Conservation (phyloP, 2,113 vertebrate species). For the Anguilla rostrata region DNA sequence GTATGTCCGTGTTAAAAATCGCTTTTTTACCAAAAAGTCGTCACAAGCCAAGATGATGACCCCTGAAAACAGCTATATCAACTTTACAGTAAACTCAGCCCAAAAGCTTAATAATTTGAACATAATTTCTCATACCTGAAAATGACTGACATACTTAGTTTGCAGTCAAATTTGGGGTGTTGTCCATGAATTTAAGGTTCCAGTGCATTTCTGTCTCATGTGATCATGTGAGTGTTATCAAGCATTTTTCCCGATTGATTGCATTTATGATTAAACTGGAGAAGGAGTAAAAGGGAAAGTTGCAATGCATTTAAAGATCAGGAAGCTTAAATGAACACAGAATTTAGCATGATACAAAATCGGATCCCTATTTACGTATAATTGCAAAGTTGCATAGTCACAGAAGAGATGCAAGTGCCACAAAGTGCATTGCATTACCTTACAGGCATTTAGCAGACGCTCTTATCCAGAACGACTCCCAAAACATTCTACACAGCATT, state of each 20-base stretch:
- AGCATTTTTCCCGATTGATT: neutral
- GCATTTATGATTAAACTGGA: neutral
- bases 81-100: too few species aligned
- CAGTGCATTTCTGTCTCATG: neutral
- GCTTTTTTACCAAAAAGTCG: too few species aligned
- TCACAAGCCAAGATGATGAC: too few species aligned
- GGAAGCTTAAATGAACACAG: neutral
- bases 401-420: neutral
- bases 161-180: neutral
- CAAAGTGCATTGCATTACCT: neutral
- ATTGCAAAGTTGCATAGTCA: neutral
- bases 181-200: neutral
- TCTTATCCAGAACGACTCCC: too few species aligned
- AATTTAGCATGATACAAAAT: neutral
- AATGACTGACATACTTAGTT: neutral
- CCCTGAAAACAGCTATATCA: too few species aligned
- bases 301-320: neutral
- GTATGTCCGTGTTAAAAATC: too few species aligned
- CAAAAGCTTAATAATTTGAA: too few species aligned
- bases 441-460: too few species aligned
- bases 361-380: neutral
- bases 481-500: too few species aligned
- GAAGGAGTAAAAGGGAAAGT: neutral
- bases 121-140: too few species aligned
- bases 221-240: too few species aligned